phyloP scores from a whole-genome alignment of 2,113 vertebrate genomes.

The Macaca mulatta region DNA sequence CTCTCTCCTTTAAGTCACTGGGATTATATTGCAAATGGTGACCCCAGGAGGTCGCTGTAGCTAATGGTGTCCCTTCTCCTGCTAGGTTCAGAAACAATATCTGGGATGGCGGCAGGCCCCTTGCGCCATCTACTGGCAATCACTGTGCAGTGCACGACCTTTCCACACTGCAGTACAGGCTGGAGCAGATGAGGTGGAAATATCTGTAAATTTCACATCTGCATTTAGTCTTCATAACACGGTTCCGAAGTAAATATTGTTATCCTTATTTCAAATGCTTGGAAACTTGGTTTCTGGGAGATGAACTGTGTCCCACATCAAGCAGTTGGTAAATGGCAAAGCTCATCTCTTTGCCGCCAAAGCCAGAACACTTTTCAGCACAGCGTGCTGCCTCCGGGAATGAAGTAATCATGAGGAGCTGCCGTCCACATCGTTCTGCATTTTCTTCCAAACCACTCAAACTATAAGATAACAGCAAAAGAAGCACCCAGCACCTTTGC shows the following conservation, averaged over 20 bases:
- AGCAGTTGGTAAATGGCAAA: neutral
- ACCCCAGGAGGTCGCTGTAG: neutral
- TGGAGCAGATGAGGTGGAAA: neutral
- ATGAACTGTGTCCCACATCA: neutral
- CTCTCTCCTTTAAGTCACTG: neutral
- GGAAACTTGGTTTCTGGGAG: neutral
- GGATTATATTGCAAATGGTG: neutral
- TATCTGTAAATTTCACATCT: neutral
- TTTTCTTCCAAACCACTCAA: neutral
- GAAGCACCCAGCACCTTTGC: neutral
- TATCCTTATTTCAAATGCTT: neutral
- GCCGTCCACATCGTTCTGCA: neutral
- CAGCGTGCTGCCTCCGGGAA: neutral
- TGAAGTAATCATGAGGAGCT: neutral
- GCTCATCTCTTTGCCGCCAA: neutral
- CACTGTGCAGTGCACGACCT: neutral
- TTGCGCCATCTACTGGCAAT: neutral
- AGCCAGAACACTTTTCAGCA: neutral
- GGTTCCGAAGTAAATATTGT: neutral
- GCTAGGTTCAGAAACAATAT: neutral
- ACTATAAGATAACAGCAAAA: neutral
- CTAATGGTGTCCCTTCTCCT: neutral
- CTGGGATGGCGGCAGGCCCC: too few species aligned
- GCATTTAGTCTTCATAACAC: neutral
- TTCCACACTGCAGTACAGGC: neutral